Percentiles rank a stretch among this genome's conserved stretches.
These are phyloP conservation scores for Clarias platycephalus DNA, from an alignment of 2,797 vertebrate species.

Conservation along the genomic window DNA sequence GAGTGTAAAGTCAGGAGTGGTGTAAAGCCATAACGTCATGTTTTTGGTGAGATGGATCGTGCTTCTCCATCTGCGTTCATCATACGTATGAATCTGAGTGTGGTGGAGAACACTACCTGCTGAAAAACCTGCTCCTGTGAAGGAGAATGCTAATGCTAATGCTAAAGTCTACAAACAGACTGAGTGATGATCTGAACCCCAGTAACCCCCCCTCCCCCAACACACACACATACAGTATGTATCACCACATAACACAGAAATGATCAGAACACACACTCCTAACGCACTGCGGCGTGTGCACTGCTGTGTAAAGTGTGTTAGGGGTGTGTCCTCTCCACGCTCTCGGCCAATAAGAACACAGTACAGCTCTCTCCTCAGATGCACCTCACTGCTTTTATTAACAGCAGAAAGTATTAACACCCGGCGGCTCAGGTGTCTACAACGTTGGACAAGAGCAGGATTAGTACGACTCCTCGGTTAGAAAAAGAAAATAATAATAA, in stretches of 20 bases:
- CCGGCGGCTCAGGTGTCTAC: constrained; percentile 59
- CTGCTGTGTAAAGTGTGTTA: not conserved
- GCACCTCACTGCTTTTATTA: constrained; percentile 76
- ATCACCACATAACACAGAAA: not conserved
- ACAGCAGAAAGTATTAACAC: constrained; percentile 72
- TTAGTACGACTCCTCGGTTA: constrained; percentile 75
- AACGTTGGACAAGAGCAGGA: constrained; percentile 59
- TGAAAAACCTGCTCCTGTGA: not conserved
- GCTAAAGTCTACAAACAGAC: not conserved
- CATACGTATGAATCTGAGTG: no score
- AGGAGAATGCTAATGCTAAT: not conserved
- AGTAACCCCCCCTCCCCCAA: not conserved
- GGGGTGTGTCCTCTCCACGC: not conserved
- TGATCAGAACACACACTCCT: not conserved
- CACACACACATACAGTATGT: no score
- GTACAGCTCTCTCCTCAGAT: constrained; percentile 52
- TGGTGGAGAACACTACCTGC: no score
- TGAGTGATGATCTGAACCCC: not conserved
- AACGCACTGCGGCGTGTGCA: not conserved
- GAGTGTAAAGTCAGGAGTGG: no score
- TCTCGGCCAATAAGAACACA: constrained; percentile 10
- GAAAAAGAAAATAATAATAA: constrained; percentile 60
- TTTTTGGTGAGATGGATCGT: no score
- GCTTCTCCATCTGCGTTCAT: no score
- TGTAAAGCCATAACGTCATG: no score